Evolutionary conservation across 1,140 invertebrate species (phyloP).

Genomic region (Polypedilum pembai): DNA sequence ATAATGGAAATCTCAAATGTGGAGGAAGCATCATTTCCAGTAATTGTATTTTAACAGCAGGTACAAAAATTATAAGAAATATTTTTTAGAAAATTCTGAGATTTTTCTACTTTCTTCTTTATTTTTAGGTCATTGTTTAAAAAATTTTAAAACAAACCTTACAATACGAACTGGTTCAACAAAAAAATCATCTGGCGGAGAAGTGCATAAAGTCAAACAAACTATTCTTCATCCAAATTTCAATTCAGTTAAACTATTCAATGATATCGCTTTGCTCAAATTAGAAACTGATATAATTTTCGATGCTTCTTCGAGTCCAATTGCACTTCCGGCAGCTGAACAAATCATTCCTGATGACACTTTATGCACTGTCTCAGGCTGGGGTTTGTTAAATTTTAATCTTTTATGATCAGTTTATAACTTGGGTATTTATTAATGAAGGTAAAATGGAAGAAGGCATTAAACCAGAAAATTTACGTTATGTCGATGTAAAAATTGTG

Average conservation of each 20-base stretch:
- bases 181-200: neutral
- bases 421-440: no score
- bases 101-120: no score
- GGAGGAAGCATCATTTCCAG: neutral
- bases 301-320: neutral
- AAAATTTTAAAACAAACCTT: neutral
- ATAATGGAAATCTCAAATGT: neutral
- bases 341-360: neutral
- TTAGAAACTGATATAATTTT: neutral
- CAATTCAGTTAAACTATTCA: neutral
- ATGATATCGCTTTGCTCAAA: neutral
- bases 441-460: neutral
- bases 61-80: neutral
- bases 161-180: neutral
- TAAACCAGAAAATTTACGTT: neutral
- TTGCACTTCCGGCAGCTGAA: neutral
- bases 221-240: neutral
- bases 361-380: neutral
- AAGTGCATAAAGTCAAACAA: neutral
- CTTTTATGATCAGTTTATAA: no score
- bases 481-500: neutral
- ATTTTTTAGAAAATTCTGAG: no score
- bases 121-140: no score
- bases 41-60: constrained; percentile 10
- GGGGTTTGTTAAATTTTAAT: neutral